Evolutionary conservation across 1,140 invertebrate genomes (phyloP).

Genomic region (Lepidurus packardi): DNA sequence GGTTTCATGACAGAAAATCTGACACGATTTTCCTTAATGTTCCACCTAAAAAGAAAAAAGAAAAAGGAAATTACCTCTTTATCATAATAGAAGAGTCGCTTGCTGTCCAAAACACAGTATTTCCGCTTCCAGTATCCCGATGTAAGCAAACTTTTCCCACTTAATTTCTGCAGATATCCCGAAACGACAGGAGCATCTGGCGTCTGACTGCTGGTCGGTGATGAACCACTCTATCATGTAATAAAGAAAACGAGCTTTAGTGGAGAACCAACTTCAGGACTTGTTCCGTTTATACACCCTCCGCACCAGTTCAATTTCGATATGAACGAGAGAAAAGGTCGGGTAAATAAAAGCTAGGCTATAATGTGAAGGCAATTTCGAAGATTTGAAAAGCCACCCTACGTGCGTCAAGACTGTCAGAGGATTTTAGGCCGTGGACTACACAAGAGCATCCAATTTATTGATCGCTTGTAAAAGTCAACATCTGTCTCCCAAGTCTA

Average conservation of each 20-base stretch:
- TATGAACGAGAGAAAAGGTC: background rate
- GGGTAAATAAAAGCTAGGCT: background rate
- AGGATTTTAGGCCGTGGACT: background rate
- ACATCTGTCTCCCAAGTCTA: slow-evolving; percentile 18
- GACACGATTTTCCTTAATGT: too few species aligned
- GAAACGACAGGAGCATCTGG: slow-evolving; percentile 5
- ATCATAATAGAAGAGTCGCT: slow-evolving; percentile 43
- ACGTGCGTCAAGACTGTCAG: background rate
- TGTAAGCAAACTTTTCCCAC: slow-evolving; percentile 40
- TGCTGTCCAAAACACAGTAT: slow-evolving; percentile 42
- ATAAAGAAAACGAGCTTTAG: background rate
- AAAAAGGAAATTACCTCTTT: slow-evolving; percentile 39
- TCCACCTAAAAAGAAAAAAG: background rate
- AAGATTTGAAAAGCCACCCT: background rate
- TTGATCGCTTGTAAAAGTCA: slow-evolving; percentile 10
- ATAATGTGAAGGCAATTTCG: background rate
- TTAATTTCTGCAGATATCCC: slow-evolving; percentile 42
- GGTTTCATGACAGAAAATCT: too few species aligned
- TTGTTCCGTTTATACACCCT: background rate
- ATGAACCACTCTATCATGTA: background rate
- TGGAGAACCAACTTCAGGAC: background rate
- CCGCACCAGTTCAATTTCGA: background rate
- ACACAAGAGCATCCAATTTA: background rate
- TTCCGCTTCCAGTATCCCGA: slow-evolving; percentile 42
- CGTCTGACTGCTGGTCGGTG: slow-evolving; percentile 7